Base-by-base conservation (phyloP, 1,140 invertebrate species). In the Diachasma alloeum region DNA sequence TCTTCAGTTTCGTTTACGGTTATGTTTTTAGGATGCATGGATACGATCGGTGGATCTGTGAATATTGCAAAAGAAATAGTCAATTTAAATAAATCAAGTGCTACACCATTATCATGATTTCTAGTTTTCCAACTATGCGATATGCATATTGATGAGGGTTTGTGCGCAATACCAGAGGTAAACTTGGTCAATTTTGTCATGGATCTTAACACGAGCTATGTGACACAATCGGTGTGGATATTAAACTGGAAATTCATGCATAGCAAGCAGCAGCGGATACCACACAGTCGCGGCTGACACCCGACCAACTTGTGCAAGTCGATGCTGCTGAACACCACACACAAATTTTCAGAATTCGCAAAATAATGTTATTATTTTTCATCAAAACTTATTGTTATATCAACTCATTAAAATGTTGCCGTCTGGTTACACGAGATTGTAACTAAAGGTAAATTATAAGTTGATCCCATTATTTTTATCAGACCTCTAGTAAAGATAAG, bases 31-130 rank as follows among this genome's bases (percentile, higher is more conserved):
- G 95, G 94, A 39, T 88, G 91, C 15, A 96, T 92, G 46, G 88
- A 91, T 0, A 96, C 94, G 68, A 96, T 93, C 15, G 96, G 96
- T 0, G 95, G 94, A 93, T 96, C 96, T 97, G 19, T 24, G 56
- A 69, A 53, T 17, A 66, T 63, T 17, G n/a, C 2, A 22, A 74
- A 66, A 31, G 2, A 42, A 63, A 4, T 15, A 2, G n/a, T 56
- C 48, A 56, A 26, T 13, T 66, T 66, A 9, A 26, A 31, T 66
- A 9, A 22, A 59, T 59, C n/a, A 10, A 11, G 24, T 17, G 17
- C 17, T 1, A 2, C 22, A 59, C 2, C 6, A 31, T 31, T 31
- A 31, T 31, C 31, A 31, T 31, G n/a, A 66, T 26, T 66, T 31
- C 13, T 36, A 36, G 44, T 46, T 2, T 37, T 66, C 39, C 44